Conservation (phyloP, 2,797 vertebrate genomes). For the Chaunax sp. region DNA sequence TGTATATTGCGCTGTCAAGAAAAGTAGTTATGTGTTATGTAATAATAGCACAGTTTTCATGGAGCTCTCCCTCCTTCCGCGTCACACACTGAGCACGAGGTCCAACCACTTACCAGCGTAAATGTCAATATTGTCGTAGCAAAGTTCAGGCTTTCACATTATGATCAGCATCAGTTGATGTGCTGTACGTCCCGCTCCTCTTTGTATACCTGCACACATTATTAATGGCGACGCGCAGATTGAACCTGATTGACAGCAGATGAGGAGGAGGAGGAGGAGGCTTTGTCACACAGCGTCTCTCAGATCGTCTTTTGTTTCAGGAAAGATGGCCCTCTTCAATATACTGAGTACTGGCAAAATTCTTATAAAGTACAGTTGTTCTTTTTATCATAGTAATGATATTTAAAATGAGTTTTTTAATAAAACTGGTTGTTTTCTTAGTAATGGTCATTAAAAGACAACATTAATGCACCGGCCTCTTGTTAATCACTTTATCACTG, state of each 20-base stretch:
- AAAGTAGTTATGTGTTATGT: conserved; percentile 28
- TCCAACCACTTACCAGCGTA: conserved; percentile 22
- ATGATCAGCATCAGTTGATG: conserved; percentile 15
- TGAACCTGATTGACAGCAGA: not conserved
- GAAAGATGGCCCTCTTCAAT: too few relatives aligned
- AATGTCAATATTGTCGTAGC: conserved; percentile 61
- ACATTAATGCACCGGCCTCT: too few relatives aligned
- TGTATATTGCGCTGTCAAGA: too few relatives aligned
- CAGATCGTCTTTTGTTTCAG: conserved; percentile 36
- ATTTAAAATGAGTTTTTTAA: too few relatives aligned
- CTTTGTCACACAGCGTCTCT: conserved; percentile 25
- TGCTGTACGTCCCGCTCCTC: conserved; percentile 26
- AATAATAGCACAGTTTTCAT: conserved; percentile 63
- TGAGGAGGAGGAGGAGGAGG: conserved; percentile 3
- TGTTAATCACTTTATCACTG: too few relatives aligned
- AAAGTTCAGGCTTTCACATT: conserved; percentile 52
- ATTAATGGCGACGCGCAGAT: not conserved
- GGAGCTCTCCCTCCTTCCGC: too few relatives aligned
- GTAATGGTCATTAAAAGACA: too few relatives aligned
- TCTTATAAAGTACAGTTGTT: too few relatives aligned
- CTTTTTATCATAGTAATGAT: too few relatives aligned
- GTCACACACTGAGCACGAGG: conserved; percentile 27
- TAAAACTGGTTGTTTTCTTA: too few relatives aligned
- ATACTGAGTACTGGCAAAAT: too few relatives aligned
- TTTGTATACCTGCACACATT: not conserved